phyloP scores from a whole-genome alignment of 1,140 invertebrate genomes.

The Streblospio benedicti region DNA sequence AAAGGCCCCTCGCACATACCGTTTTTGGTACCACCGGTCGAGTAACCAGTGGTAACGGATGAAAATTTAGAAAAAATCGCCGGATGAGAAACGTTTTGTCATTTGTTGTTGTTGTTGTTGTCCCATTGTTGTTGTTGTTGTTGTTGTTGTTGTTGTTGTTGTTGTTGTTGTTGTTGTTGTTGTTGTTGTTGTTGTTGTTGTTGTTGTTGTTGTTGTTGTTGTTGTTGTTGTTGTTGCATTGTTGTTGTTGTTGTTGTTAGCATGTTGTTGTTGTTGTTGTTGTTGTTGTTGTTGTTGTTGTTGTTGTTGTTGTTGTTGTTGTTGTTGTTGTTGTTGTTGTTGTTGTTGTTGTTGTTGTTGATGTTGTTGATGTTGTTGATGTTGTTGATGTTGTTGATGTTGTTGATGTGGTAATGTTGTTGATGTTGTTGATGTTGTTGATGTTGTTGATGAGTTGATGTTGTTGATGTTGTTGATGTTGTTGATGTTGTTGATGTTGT shows the following conservation, averaged over 20 bases:
- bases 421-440: too few relatives aligned
- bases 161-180: neutral
- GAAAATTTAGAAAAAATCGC: too few relatives aligned
- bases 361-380: neutral
- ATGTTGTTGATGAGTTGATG: too few relatives aligned
- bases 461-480: too few relatives aligned
- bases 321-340: neutral
- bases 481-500: too few relatives aligned
- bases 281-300: too few relatives aligned
- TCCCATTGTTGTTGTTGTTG: neutral
- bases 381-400: neutral
- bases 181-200: neutral
- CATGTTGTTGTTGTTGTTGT: too few relatives aligned
- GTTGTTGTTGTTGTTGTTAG: neutral
- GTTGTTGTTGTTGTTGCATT: neutral
- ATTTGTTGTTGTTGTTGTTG: too few relatives aligned
- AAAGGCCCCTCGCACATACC: too few relatives aligned
- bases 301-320: conserved; percentile 2
- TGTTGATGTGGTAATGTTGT: neutral
- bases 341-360: neutral
- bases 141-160: conserved; percentile 10
- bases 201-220: neutral
- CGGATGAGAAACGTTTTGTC: too few relatives aligned
- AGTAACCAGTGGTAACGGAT: too few relatives aligned
- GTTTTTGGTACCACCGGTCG: too few relatives aligned